Evolutionary conservation across 2,888 invertebrate genomes (phyloP).

Genomic region (Callosobruchus maculatus): DNA sequence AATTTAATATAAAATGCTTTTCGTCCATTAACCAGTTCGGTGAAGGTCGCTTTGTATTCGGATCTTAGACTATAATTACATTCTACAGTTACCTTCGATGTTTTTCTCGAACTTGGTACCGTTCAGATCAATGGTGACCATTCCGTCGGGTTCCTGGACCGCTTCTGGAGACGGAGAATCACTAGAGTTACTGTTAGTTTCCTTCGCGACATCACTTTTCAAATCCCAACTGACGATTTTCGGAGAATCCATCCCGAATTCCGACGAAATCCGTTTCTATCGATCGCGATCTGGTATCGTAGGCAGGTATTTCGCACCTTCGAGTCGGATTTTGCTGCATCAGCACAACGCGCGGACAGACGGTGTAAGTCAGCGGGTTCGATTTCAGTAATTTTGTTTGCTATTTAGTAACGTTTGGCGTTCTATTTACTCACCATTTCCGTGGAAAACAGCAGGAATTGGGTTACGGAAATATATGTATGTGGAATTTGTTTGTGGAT

Average conservation of each 20-base stretch:
- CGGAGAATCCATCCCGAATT: background rate
- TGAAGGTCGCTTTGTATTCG: too few species aligned
- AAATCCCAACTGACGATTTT: background rate
- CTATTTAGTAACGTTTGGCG: background rate
- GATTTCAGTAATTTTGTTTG: background rate
- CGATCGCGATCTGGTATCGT: background rate
- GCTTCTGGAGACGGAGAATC: conserved; percentile 22
- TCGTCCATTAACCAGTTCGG: too few species aligned
- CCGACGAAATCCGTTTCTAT: background rate
- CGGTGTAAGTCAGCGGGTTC: background rate
- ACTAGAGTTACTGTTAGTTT: background rate
- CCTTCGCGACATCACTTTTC: conserved; percentile 9
- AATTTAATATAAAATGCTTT: too few species aligned
- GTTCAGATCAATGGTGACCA: conserved; percentile 41
- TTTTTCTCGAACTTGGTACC: conserved; percentile 18
- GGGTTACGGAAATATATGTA: background rate
- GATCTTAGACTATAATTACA: too few species aligned
- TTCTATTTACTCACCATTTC: background rate
- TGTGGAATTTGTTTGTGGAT: background rate
- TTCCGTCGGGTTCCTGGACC: conserved; percentile 40
- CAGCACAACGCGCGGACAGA: background rate
- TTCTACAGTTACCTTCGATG: conserved; percentile 13
- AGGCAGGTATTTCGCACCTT: background rate
- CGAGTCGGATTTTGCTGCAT: background rate
- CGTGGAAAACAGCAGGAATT: background rate